These are phyloP conservation scores for Ariolimax columbianus DNA, from an alignment of 2,888 invertebrate genomes.

Conservation along the genomic window DNA sequence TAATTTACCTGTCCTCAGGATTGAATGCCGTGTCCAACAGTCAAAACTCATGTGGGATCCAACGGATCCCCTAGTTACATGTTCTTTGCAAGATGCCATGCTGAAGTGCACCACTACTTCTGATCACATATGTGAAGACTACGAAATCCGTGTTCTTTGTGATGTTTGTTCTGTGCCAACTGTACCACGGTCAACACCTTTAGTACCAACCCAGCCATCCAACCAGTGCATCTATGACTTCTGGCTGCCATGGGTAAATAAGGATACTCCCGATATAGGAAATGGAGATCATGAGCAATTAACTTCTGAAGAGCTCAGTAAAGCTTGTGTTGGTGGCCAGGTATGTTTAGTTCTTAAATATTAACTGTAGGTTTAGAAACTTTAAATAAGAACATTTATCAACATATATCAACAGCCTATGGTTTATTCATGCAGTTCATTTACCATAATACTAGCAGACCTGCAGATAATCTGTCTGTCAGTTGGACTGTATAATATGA, in stretches of 20 bases:
- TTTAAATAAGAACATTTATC: too few relatives aligned
- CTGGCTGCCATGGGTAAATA: conserved; percentile 53
- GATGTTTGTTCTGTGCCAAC: conserved; percentile 65
- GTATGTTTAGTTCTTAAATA: conserved; percentile 5
- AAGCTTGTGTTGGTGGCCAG: conserved; percentile 62
- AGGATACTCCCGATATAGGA: conserved; percentile 61
- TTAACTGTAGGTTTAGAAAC: background rate
- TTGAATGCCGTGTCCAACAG: conserved; percentile 42
- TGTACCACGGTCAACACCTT: background rate
- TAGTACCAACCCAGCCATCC: background rate
- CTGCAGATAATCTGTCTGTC: too few relatives aligned
- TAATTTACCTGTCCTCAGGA: background rate
- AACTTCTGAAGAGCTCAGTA: conserved; percentile 56
- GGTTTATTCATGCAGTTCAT: too few relatives aligned
- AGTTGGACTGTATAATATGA: too few relatives aligned
- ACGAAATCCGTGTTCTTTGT: conserved; percentile 76
- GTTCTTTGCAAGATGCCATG: conserved; percentile 81
- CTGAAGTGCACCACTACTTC: conserved; percentile 82
- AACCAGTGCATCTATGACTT: background rate
- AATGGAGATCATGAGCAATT: conserved; percentile 68
- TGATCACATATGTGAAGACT: conserved; percentile 70
- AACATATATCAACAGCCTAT: too few relatives aligned
- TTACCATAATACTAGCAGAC: too few relatives aligned
- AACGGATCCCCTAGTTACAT: conserved; percentile 57
- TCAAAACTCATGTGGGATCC: conserved; percentile 39